These are phyloP conservation scores for Leptinotarsa tumamoca DNA, from an alignment of 2,888 invertebrate species.

Conservation along the genomic window DNA sequence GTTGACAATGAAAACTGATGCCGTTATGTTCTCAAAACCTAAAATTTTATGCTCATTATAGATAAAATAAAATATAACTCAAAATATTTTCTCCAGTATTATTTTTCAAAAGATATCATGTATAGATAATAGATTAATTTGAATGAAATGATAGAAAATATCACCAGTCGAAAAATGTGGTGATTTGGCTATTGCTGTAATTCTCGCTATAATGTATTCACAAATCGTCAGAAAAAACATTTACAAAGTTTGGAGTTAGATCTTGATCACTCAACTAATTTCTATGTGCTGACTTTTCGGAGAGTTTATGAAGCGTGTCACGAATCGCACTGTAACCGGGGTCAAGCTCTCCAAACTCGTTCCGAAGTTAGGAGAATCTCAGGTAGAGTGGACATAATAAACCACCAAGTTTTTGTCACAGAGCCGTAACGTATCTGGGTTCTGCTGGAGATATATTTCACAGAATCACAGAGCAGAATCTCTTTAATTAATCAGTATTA, in stretches of 20 bases:
- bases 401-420: conserved; percentile 31
- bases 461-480: neutral
- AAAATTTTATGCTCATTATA: no score
- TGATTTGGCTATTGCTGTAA: no score
- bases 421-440: neutral
- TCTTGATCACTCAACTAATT: conserved; percentile 50
- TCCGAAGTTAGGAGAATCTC: conserved; percentile 54
- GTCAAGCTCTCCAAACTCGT: conserved; percentile 61
- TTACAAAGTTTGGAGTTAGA: conserved; percentile 27
- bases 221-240: conserved; percentile 8
- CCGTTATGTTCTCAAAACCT: no score
- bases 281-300: conserved; percentile 54
- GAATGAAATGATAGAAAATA: no score
- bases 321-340: conserved; percentile 53
- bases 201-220: no score
- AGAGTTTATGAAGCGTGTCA: conserved; percentile 58
- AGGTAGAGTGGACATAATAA: conserved; percentile 59
- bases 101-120: no score
- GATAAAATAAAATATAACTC: no score
- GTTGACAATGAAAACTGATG: no score
- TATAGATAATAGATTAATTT: no score
- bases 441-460: neutral
- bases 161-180: no score
- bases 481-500: no score
- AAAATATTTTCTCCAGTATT: no score